Conservation (phyloP, 2,888 invertebrate species). For the Ectemnius lituratus region DNA sequence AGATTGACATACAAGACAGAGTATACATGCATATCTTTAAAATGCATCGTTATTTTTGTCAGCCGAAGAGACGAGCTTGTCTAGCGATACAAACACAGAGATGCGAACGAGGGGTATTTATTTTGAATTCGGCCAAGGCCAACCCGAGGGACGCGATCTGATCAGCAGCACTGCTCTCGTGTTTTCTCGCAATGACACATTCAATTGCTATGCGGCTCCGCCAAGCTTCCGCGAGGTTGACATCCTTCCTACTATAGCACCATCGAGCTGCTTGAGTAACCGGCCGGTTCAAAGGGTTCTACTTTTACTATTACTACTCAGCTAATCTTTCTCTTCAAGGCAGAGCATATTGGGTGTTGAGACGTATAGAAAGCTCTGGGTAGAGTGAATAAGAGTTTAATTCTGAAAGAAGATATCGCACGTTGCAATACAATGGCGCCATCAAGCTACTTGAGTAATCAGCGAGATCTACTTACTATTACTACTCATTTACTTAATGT, state of each 20-base stretch:
- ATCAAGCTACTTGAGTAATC: background rate
- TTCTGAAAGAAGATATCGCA: background rate
- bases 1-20: too few species aligned
- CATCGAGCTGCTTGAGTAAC: background rate
- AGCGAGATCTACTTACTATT: background rate
- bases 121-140: conserved; percentile 77
- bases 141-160: conserved; percentile 47
- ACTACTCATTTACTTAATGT: too few species aligned
- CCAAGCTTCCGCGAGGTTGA: conserved; percentile 26
- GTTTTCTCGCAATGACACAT: conserved; percentile 27
- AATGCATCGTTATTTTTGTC: conserved; percentile 70
- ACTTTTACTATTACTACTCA: background rate
- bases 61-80: conserved; percentile 50
- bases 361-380: too few species aligned
- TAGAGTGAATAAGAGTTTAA: too few species aligned
- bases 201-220: conserved; percentile 29
- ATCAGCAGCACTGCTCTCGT: conserved; percentile 35
- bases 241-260: conserved; percentile 14
- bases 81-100: conserved; percentile 18
- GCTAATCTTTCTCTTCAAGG: too few species aligned
- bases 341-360: background rate
- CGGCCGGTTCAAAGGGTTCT: background rate
- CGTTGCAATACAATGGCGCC: background rate
- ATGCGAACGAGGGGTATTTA: conserved; percentile 65
- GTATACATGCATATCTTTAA: conserved; percentile 50